Evolutionary conservation across 2,113 vertebrate species (phyloP), one percentile per base, ranked within the genome.

Genomic region (Rhea pennata): DNA sequence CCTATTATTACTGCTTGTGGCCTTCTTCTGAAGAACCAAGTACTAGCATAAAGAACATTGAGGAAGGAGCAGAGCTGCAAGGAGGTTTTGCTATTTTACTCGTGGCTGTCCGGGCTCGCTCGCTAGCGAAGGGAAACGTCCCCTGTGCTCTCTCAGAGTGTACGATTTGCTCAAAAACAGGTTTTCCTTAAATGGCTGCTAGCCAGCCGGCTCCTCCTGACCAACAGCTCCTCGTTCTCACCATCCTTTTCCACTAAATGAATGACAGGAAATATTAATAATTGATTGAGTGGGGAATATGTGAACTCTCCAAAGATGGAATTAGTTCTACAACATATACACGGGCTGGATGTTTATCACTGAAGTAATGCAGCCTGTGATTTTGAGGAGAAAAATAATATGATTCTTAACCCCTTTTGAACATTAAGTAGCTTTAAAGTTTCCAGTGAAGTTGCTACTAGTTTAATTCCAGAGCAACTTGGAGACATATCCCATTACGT

Each of bases 341-440:
- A 48, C 24, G 14, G 31, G 4, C 23, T 70, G 69, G 80, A 33
- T 15, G 6, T 71, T 80, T 92, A 50, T 36, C 50, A 71, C 42
- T 46, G 79, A 71, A 84, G 36, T 23, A 1, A n/a, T 50, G 21
- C 24, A 39, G 69, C 42, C 77, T 33, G 29, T 62, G 50, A 64
- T 75, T 58, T 75, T 79, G 75, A 46, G 0, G 1, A 46, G 21
- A 12, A 20, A 2, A 31, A 66, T n/a, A 36, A 29, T 29, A 4
- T 33, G 4, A 3, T 36, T 10, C 62, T 61, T 27, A 87, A 85
- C 17, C 4, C 12, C 15, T 72, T 67, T 58, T 62, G 54, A 83
- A 62, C 31, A 67, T 58, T 58, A 46, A 64, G 44, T 12, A 62
- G 15, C 17, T 67, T 54, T 72, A 31, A 81, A 56, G n/a, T 81